These are phyloP conservation scores for Thalassophryne amazonica DNA, from an alignment of 2,797 vertebrate genomes.

Conservation along the genomic window DNA sequence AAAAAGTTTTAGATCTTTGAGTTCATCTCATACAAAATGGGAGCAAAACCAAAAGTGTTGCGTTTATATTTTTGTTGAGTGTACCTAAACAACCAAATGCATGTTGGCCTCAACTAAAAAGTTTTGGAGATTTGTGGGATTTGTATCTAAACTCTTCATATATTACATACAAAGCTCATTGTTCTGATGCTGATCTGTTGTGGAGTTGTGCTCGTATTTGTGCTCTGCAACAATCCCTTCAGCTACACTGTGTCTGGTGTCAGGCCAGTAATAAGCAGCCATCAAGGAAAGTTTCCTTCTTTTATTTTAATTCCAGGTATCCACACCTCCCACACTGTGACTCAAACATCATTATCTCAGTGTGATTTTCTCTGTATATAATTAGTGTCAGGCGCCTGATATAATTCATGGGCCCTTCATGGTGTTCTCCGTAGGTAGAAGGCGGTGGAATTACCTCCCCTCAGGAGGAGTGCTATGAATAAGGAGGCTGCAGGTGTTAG, in stretches of 20 bases:
- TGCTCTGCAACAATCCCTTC: constrained; percentile 2
- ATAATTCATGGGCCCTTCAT: constrained; percentile 54
- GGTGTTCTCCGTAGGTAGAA: constrained; percentile 35
- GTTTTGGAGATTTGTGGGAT: too few relatives aligned
- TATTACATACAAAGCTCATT: too few relatives aligned
- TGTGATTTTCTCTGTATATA: constrained; percentile 36
- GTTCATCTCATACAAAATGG: too few relatives aligned
- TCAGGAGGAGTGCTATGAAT: constrained; percentile 32
- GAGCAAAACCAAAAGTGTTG: too few relatives aligned
- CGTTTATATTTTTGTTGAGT: too few relatives aligned
- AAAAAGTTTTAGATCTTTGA: too few relatives aligned
- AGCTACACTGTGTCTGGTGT: constrained; percentile 6
- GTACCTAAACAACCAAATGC: too few relatives aligned
- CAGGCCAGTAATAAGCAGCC: constrained; percentile 11
- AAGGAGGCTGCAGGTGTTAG: constrained; percentile 14
- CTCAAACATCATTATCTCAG: constrained; percentile 60
- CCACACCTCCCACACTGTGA: constrained; percentile 39
- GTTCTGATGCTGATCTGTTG: too few relatives aligned
- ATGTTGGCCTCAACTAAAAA: too few relatives aligned
- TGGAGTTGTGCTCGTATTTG: too few relatives aligned
- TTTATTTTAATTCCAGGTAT: constrained; percentile 11
- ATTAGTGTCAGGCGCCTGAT: constrained; percentile 52
- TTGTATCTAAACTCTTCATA: too few relatives aligned
- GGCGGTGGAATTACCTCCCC: constrained; percentile 23
- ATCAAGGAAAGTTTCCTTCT: constrained; percentile 14